Evolutionary conservation across 2,113 vertebrate species (phyloP).

Genomic region (Orthonyx spaldingii): DNA sequence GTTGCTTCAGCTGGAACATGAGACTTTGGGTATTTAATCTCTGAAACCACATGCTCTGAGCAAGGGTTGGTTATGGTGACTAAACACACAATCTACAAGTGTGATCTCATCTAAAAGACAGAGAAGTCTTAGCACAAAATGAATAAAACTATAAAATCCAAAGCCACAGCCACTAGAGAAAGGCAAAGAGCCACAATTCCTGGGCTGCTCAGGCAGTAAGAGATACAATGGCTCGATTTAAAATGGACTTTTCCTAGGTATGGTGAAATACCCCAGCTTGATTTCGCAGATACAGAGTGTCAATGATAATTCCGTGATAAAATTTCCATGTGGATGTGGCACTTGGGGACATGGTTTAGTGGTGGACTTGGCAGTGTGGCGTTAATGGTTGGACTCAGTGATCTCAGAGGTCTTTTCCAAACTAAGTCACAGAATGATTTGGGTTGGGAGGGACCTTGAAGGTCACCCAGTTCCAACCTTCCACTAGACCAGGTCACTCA

Average conservation of each 20-base stretch:
- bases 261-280: background rate
- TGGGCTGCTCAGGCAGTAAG: background rate
- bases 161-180: rapidly evolving
- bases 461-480: background rate
- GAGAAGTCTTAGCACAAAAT: background rate
- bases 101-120: background rate
- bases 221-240: background rate
- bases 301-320: background rate
- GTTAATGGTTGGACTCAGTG: background rate
- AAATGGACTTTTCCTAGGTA: background rate
- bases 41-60: background rate
- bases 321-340: background rate
- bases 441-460: background rate
- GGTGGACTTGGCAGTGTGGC: background rate
- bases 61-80: background rate
- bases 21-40: background rate
- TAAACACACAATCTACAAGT: background rate
- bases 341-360: background rate
- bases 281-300: rapidly evolving
- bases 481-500: background rate
- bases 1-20: background rate
- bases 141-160: background rate
- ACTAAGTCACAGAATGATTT: background rate
- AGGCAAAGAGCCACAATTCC: background rate
- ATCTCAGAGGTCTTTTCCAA: background rate